Evolutionary conservation across 30 jellyfish, hydroid and myxozoan species (phyloP).

Genomic region (Aurelia sp.): DNA sequence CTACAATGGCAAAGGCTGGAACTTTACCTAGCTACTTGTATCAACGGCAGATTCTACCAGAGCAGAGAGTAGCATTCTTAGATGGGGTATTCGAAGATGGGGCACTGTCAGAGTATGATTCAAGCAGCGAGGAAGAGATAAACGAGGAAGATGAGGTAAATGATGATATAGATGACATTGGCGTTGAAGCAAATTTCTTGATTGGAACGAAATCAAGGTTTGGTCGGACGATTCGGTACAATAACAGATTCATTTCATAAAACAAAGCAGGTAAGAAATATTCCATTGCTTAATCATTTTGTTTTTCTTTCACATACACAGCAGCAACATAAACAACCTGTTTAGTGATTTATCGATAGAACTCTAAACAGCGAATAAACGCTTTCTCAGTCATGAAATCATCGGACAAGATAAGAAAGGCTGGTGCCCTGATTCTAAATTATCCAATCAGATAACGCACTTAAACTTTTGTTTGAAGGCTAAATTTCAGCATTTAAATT

Average conservation of each 20-base stretch:
- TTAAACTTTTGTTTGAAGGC: not conserved
- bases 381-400: not conserved
- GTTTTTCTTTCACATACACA: too few species aligned
- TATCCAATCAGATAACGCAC: not conserved
- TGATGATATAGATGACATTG: not conserved
- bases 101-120: not conserved
- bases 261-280: not conserved
- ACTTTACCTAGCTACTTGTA: constrained; percentile 15
- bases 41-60: constrained; percentile 2
- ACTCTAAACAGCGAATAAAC: not conserved
- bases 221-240: constrained; percentile 17
- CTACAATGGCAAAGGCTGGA: constrained; percentile 37
- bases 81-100: constrained; percentile 10
- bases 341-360: too few species aligned
- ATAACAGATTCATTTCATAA: constrained; percentile 11
- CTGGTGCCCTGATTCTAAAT: not conserved
- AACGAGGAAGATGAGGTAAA: not conserved
- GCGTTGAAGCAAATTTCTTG: constrained; percentile 13
- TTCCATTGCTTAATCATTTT: not conserved
- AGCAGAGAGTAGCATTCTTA: constrained; percentile 12
- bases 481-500: not conserved
- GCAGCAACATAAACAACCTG: not conserved
- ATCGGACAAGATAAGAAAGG: not conserved
- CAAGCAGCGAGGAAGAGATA: constrained; percentile 8
- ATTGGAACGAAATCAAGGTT: constrained; percentile 20